phyloP scores from a whole-genome alignment of 2,113 vertebrate species.

The Cygnus buccinator region DNA sequence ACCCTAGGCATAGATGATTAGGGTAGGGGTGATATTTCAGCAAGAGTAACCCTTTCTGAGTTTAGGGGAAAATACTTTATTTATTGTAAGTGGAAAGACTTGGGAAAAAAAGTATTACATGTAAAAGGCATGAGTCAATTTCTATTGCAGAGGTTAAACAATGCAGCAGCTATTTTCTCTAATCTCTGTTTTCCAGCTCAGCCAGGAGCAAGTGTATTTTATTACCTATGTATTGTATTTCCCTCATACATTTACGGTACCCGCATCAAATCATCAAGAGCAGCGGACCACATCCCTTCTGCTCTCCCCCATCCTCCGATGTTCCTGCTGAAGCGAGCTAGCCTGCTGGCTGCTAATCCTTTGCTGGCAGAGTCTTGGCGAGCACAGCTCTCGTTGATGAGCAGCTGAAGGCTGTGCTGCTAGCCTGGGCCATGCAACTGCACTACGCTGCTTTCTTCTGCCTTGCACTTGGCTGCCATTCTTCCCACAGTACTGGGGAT shows the following conservation, averaged over 20 bases:
- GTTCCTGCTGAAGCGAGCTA: background rate
- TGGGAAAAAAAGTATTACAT: background rate
- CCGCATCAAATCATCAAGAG: background rate
- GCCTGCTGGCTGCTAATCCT: background rate
- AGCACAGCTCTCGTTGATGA: fast-evolving
- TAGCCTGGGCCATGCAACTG: background rate
- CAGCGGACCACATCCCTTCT: background rate
- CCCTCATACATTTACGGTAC: background rate
- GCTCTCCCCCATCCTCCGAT: fast-evolving
- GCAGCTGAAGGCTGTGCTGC: background rate
- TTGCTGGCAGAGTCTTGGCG: background rate
- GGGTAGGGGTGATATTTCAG: background rate
- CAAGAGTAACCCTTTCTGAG: background rate
- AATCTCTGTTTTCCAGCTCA: background rate
- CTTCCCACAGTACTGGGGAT: background rate
- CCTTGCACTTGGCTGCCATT: background rate
- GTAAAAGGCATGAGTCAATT: background rate
- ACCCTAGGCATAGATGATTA: background rate
- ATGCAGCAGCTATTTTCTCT: background rate
- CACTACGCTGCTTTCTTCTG: background rate
- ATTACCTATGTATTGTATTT: background rate
- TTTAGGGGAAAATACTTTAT: background rate
- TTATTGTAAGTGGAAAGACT: background rate
- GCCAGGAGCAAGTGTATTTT: background rate
- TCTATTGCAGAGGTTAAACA: background rate